phyloP scores from a whole-genome alignment of 2,113 vertebrate species.

The Prunella fulvescens region DNA sequence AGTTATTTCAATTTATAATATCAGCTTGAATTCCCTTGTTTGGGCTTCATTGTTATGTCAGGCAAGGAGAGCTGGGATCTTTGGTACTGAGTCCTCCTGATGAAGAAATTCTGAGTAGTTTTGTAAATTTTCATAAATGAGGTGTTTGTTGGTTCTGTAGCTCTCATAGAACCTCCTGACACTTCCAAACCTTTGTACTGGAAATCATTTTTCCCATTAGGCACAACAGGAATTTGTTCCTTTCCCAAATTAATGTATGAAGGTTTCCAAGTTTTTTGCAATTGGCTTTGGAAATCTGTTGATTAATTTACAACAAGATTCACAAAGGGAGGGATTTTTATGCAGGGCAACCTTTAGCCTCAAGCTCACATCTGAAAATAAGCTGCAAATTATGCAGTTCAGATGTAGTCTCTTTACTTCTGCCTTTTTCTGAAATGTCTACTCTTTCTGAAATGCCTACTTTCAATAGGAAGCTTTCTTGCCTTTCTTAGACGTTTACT shows the following conservation, averaged over 20 bases:
- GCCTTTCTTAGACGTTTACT: background rate
- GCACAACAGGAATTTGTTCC: background rate
- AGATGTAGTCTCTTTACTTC: background rate
- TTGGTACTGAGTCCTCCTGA: background rate
- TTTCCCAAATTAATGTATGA: background rate
- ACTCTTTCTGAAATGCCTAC: background rate
- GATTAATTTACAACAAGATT: background rate
- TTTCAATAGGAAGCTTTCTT: background rate
- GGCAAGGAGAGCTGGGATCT: background rate
- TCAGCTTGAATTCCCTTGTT: background rate
- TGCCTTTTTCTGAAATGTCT: background rate
- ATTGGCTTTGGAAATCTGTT: background rate
- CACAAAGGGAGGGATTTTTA: background rate
- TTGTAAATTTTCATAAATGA: background rate
- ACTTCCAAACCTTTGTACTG: background rate
- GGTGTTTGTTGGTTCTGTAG: background rate
- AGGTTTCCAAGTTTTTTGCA: background rate
- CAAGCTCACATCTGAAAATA: background rate
- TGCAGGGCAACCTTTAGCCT: background rate
- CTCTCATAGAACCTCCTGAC: background rate
- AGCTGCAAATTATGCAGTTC: background rate
- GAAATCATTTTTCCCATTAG: background rate
- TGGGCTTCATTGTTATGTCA: background rate
- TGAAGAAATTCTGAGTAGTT: background rate
- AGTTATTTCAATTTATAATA: background rate